A percentile compares a stretch with the other conserved stretches of the same genome.
Conservation (phyloP, 2,888 invertebrate species). For the Calephelis perditalis region DNA sequence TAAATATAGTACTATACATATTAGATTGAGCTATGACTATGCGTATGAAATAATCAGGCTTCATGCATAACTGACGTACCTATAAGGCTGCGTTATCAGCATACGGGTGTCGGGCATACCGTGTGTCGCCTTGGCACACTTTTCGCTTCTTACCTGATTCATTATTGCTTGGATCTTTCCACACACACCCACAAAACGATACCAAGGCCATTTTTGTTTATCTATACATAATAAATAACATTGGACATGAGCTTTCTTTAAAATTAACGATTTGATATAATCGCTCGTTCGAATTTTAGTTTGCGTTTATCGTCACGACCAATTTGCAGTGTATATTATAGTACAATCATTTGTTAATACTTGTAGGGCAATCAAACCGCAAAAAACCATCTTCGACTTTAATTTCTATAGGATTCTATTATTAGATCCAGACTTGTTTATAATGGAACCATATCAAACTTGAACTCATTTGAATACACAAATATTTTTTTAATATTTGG, state of each 20-base stretch:
- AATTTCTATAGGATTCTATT: too few species aligned
- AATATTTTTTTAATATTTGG: too few species aligned
- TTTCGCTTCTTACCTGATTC: constrained; percentile 45
- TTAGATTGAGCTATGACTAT: not conserved
- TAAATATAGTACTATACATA: too few species aligned
- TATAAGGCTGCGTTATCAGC: constrained; percentile 60
- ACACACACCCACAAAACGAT: constrained; percentile 39
- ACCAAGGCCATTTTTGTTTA: constrained; percentile 12
- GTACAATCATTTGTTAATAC: too few species aligned
- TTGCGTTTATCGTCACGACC: not conserved
- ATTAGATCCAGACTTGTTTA: too few species aligned
- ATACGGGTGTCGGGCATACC: constrained; percentile 62
- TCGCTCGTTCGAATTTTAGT: too few species aligned
- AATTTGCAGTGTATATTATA: too few species aligned
- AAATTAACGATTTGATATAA: not conserved
- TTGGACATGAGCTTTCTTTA: constrained; percentile 6
- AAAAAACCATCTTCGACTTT: too few species aligned
- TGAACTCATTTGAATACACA: too few species aligned
- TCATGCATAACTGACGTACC: constrained; percentile 30
- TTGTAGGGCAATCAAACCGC: too few species aligned
- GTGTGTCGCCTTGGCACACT: constrained; percentile 66
- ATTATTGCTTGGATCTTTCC: constrained; percentile 43
- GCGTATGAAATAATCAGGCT: constrained; percentile 1
- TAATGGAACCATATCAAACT: too few species aligned
- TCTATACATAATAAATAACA: constrained; percentile 10